phyloP scores from a whole-genome alignment of 2,888 invertebrate genomes.

The Eulithis testata region DNA sequence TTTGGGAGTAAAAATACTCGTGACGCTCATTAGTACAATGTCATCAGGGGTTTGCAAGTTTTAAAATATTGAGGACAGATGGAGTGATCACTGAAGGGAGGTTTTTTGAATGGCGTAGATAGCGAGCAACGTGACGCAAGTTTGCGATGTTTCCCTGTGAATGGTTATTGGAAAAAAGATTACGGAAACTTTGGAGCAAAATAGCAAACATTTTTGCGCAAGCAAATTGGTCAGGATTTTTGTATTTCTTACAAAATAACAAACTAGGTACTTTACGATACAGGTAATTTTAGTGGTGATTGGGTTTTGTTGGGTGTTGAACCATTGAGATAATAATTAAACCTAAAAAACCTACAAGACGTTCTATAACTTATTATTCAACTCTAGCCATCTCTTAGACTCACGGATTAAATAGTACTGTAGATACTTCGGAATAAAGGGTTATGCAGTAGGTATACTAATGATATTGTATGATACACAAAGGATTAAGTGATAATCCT shows the following conservation, averaged over 20 bases:
- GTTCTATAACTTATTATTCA: too few species aligned
- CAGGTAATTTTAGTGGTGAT: too few species aligned
- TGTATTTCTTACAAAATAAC: too few species aligned
- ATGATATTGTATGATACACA: not conserved
- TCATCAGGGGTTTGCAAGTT: slow-evolving; percentile 51
- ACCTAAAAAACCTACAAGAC: too few species aligned
- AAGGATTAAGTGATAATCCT: not conserved
- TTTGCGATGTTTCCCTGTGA: not conserved
- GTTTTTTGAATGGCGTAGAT: not conserved
- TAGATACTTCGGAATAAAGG: too few species aligned
- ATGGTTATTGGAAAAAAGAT: not conserved
- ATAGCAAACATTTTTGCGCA: not conserved
- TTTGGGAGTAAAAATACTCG: slow-evolving; percentile 70
- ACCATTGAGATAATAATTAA: too few species aligned
- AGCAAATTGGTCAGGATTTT: not conserved
- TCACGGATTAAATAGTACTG: too few species aligned
- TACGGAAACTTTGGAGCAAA: not conserved
- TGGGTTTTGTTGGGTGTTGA: too few species aligned
- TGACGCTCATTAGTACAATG: slow-evolving; percentile 74
- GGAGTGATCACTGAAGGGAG: not conserved
- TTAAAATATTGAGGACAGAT: slow-evolving; percentile 19
- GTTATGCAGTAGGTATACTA: too few species aligned
- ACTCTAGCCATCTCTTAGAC: too few species aligned
- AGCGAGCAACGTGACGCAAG: not conserved
- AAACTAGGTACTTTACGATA: too few species aligned